Evolutionary conservation across 1,140 invertebrate species (phyloP).

Genomic region (Drosophila insularis): DNA sequence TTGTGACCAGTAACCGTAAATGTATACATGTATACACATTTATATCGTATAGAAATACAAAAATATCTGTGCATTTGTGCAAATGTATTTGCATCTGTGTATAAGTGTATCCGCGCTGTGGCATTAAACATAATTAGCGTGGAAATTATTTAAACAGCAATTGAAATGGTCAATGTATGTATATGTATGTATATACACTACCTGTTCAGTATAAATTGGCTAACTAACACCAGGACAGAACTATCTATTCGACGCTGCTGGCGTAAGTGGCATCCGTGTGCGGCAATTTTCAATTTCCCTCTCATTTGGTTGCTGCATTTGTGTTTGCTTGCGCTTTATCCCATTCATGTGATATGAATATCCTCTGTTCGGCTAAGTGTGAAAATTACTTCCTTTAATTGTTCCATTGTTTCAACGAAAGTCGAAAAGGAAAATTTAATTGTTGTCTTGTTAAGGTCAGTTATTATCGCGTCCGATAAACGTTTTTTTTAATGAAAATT

Average conservation of each 20-base stretch:
- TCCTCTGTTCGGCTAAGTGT: background rate
- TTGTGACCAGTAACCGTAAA: constrained; percentile 18
- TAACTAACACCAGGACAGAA: too few relatives aligned
- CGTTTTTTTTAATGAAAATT: too few relatives aligned
- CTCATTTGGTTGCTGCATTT: too few relatives aligned
- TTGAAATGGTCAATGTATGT: constrained; percentile 34
- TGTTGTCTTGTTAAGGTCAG: too few relatives aligned
- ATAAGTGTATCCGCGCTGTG: background rate
- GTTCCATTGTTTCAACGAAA: background rate
- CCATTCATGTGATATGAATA: background rate
- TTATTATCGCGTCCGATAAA: too few relatives aligned
- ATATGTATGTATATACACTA: too few relatives aligned
- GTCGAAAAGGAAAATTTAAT: too few relatives aligned
- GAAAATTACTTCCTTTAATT: background rate
- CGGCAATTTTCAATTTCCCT: too few relatives aligned
- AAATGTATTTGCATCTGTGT: background rate
- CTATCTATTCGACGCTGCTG: too few relatives aligned
- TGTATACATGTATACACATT: background rate
- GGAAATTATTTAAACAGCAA: constrained; percentile 54
- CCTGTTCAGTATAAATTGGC: too few relatives aligned
- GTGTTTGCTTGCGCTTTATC: too few relatives aligned
- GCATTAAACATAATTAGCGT: constrained; percentile 53
- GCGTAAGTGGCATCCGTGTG: too few relatives aligned
- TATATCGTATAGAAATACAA: background rate
- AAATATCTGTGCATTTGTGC: background rate